Evolutionary conservation across 1,140 invertebrate species (phyloP), one percentile per base, ranked within the genome.

Genomic region (Caenorhabditis latens): DNA sequence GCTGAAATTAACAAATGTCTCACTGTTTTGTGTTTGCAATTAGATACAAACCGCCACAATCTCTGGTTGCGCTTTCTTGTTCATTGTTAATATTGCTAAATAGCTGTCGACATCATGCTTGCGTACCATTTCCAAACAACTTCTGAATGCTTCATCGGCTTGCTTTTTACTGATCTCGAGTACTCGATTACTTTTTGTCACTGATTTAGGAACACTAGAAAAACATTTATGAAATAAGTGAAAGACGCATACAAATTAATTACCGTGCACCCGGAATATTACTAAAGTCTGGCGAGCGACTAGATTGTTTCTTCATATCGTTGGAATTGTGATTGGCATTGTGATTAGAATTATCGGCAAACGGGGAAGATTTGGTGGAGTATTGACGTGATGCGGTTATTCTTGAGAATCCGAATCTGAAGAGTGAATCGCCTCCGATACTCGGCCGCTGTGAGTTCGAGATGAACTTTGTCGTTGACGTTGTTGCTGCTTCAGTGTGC

Each of bases 61-160:
- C 53, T 88, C 71, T 42, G 86, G 87, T 32, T 86, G 87, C 5
- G 67, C 83, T 24, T 83, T 55, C 40, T 65, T 85, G 24, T 88
- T 88, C 63, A 89, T 75, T 14, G 86, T 57, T 9, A 89, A 24
- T 42, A 86, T 84, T 57, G 88, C 50, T n/a, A 85, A 32, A 86
- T 89, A 89, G 67, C 75, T 89, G 42, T 87, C 82, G 40, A 86
- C 57, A 79, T 89, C 88, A 48, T 89, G 86, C 53, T 88, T 88
- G 21, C 67, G 43, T 21, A 89, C 84, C 53, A 89, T 50, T 40
- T 86, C 87, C 16, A 89, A 24, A 82, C 88, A 89, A 61, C 46
- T 67, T 61, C 85, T 65, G 42, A 89, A 89, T 16, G 88, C 82
- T 6, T 84, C 88, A 13, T 46, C 46, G 43, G 88, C 86, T 71